Base-by-base conservation (phyloP, 2,113 vertebrate genomes). In the Tragulus kanchil region DNA sequence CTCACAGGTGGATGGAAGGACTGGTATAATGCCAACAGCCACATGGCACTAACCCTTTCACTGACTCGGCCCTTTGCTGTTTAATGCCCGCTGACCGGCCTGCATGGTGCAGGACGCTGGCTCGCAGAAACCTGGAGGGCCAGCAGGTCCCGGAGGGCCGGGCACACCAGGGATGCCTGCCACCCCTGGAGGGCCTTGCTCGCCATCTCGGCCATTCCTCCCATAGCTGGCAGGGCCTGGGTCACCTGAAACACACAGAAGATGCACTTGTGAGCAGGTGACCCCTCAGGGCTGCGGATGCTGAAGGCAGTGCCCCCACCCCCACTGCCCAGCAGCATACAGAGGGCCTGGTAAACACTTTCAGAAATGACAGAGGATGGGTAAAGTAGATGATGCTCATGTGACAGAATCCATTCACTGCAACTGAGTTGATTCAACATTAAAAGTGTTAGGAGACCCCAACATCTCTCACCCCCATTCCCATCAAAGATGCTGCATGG, bases 151-250 rank as follows among this genome's bases (percentile, higher is more conserved):
- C 0, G 99, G 99, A 77, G 99, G 99, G 0, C 99, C 99, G 0
- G 99, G 99, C 14, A 99, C 98, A 0, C 99, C 99, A 3, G 99
- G 98, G 97, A 99, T 99, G 85, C 99, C 99, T 0, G 98, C 98
- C 82, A 98, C 11, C 0, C 99, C 99, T 0, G 99, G 99, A 56
- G 98, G 99, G 45, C 99, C 99, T 93, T 98, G 99, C 56, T 99
- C 99, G 0, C 99, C 99, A 1, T 99, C 99, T 25, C 98, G 99
- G 52, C 99, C 99, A 0, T 99, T 99, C 15, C 97, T 99, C 84
- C 99, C 99, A 0, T 99, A 99, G 88, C 99, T 99, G 62, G 99
- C 97, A 98, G 99, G 99, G 79, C 99, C 99, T 3, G 99, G 99
- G 81, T 99, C 99, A 97, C 99, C 99, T 99, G 97, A 56, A 97